These are phyloP conservation scores for Cantharis rustica DNA, from an alignment of 2,888 invertebrate species.

Conservation along the genomic window DNA sequence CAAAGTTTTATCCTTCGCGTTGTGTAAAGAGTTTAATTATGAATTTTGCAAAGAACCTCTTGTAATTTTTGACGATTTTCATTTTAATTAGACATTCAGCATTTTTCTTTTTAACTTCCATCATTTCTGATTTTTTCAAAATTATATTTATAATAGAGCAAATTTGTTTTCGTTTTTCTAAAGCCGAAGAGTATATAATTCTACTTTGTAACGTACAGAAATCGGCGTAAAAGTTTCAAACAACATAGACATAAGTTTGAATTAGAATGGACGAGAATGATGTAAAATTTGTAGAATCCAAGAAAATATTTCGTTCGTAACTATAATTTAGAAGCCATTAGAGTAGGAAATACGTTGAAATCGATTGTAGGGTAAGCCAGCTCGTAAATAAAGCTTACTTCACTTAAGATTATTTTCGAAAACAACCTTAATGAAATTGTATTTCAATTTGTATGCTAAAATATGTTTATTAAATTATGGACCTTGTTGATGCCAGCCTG, in stretches of 20 bases:
- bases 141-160: background rate
- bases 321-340: constrained; percentile 17
- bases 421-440: background rate
- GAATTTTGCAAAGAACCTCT: background rate
- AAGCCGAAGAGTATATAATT: background rate
- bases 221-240: background rate
- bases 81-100: background rate
- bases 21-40: background rate
- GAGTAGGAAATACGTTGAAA: constrained; percentile 9
- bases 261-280: constrained; percentile 7
- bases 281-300: constrained; percentile 8
- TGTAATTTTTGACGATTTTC: background rate
- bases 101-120: background rate
- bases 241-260: constrained; percentile 12
- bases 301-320: constrained; percentile 16
- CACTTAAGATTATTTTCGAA: constrained; percentile 4
- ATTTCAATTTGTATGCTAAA: background rate
- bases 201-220: background rate
- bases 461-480: background rate
- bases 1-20: background rate
- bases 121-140: background rate
- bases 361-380: constrained; percentile 13
- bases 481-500: background rate
- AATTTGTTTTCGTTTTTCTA: background rate
- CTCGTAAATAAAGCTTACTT: constrained; percentile 11